Conservation (phyloP, 2,113 vertebrate species). For the Craseonycteris thonglongyai region DNA sequence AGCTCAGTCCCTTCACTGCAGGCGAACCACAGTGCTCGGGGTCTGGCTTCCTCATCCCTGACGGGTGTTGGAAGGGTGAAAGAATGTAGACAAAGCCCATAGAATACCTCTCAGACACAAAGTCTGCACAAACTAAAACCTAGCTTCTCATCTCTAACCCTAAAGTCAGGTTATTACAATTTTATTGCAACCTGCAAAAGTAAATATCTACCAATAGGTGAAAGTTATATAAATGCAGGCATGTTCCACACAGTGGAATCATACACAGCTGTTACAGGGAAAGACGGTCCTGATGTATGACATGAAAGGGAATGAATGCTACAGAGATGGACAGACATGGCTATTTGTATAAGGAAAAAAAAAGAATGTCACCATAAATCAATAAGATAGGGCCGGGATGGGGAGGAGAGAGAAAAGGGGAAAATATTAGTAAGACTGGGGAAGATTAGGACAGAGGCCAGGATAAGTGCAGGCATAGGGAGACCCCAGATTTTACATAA, state of each 20-base stretch:
- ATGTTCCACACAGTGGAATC: neutral
- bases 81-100: neutral
- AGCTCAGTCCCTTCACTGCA: neutral
- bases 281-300: neutral
- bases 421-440: neutral
- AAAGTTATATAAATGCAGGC: neutral
- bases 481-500: neutral
- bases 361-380: neutral
- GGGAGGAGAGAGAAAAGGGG: rapidly evolving
- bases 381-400: neutral
- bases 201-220: neutral
- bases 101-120: neutral
- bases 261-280: neutral
- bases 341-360: neutral
- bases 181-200: neutral
- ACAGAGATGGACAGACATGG: neutral
- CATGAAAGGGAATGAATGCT: neutral
- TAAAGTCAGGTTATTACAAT: neutral
- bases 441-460: neutral
- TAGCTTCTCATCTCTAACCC: neutral
- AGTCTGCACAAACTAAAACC: neutral
- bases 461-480: neutral
- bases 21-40: neutral
- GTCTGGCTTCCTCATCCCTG: neutral
- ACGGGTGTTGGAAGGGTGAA: neutral